Evolutionary conservation across 2,888 invertebrate species (phyloP), one percentile per base, ranked within the genome.

Genomic region (Dryadula phaetusa): DNA sequence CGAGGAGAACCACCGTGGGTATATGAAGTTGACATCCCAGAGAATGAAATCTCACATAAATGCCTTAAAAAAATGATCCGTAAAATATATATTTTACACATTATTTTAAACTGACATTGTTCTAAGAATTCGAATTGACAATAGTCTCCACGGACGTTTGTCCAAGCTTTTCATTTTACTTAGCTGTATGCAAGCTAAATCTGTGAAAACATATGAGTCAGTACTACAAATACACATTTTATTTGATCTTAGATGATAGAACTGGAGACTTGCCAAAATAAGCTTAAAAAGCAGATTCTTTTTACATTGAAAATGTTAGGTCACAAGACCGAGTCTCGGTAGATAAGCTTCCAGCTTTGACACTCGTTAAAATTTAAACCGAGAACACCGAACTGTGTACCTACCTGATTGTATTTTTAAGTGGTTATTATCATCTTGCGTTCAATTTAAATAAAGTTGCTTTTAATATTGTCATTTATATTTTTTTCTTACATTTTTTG

Each of bases 331-430:
- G 22, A 22, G 22, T 54, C 54, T 54, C 22, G 22, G 37, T 20
- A 54, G 54, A 54, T 54, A 54, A 54, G 54, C 37, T 37, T n/a
- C 37, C 22, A 54, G 37, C 14, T 54, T 37, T 37, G 22, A 54
- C n/a, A 54, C 34, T 54, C 18, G 34, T 54, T 54, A 54, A 54
- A 54, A 54, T 54, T 34, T 54, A 34, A 54, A n/a, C 16, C 20
- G 14, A 37, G 20, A 54, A 54, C 20, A 7, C 7, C 54, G 22
- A 12, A 8, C 32, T 34, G 12, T 54, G 37, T 54, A 37, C 18
- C 7, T 8, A 54, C 12, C 54, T 54, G 34, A 54, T 37, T 54
- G 20, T 54, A 37, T 8, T 54, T 20, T 54, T n/a, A 34, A 37
- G 20, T 54, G 18, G 20, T 37, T 49, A 49, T 37, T 37, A 54